phyloP scores from a whole-genome alignment of 2,113 vertebrate genomes.

The Scartelaos histophorus region DNA sequence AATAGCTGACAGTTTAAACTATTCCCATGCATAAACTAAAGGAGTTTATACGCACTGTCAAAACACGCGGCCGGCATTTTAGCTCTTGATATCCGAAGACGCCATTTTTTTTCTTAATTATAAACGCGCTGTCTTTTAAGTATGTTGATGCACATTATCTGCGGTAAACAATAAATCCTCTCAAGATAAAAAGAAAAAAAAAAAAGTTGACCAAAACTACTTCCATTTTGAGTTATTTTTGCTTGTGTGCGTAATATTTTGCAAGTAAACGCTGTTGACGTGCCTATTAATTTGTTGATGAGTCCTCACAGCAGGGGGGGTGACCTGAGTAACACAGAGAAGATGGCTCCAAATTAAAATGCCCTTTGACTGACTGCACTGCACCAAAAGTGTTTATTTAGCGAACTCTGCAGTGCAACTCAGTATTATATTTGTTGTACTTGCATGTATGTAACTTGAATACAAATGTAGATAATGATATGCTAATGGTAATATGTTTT shows the following conservation, averaged over 20 bases:
- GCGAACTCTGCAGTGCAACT: background rate
- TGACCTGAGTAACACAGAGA: constrained; percentile 63
- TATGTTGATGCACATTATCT: background rate
- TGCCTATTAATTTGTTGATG: constrained; percentile 72
- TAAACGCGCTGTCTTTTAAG: background rate
- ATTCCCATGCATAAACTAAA: constrained; percentile 8
- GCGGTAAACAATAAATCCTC: background rate
- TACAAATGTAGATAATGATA: background rate
- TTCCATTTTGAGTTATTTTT: background rate
- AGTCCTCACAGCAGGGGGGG: constrained; percentile 47
- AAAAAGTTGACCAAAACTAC: background rate
- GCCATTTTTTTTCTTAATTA: background rate
- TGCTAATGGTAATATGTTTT: background rate
- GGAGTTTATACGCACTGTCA: background rate
- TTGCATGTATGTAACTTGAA: background rate
- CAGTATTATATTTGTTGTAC: background rate
- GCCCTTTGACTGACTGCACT: constrained; percentile 32
- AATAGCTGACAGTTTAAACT: constrained; percentile 2
- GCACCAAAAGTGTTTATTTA: background rate
- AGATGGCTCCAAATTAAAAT: constrained; percentile 66
- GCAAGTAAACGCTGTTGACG: constrained; percentile 53
- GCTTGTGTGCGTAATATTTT: constrained; percentile 36
- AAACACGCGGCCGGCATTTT: background rate
- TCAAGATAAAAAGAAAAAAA: background rate
- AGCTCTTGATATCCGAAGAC: background rate